Evolutionary conservation across 2,888 invertebrate species (phyloP).

Genomic region (Dioctria linearis): DNA sequence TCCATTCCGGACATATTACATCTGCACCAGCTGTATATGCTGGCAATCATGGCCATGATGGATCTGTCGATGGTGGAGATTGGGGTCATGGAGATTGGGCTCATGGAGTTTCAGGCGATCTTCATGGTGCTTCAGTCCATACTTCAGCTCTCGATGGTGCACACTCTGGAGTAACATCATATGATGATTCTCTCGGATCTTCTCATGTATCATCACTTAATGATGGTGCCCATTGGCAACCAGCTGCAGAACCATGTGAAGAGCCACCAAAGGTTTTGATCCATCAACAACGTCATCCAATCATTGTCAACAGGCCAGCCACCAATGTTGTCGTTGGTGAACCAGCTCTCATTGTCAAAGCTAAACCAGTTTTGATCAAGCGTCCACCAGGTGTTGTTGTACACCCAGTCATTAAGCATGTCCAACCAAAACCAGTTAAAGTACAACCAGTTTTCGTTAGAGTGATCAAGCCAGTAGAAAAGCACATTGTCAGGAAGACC

Average conservation of each 20-base stretch:
- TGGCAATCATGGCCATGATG: not conserved
- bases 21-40: not conserved
- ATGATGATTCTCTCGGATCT: not conserved
- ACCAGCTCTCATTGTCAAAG: conserved; percentile 67
- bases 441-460: conserved; percentile 69
- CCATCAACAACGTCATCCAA: conserved; percentile 27
- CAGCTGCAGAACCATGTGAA: not conserved
- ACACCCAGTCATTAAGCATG: conserved; percentile 69
- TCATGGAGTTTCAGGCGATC: not conserved
- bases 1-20: not conserved
- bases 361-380: conserved; percentile 68
- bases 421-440: conserved; percentile 67
- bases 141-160: not conserved
- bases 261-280: conserved; percentile 22
- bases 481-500: conserved; percentile 61
- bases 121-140: not conserved
- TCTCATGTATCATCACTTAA: not conserved
- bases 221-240: not conserved
- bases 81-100: not conserved
- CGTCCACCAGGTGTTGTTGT: conserved; percentile 68
- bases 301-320: conserved; percentile 33
- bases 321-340: conserved; percentile 40
- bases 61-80: not conserved
- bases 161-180: not conserved
- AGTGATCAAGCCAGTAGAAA: conserved; percentile 69